Conservation (phyloP, 2,797 vertebrate species). For the Orientallactaga sibirica region DNA sequence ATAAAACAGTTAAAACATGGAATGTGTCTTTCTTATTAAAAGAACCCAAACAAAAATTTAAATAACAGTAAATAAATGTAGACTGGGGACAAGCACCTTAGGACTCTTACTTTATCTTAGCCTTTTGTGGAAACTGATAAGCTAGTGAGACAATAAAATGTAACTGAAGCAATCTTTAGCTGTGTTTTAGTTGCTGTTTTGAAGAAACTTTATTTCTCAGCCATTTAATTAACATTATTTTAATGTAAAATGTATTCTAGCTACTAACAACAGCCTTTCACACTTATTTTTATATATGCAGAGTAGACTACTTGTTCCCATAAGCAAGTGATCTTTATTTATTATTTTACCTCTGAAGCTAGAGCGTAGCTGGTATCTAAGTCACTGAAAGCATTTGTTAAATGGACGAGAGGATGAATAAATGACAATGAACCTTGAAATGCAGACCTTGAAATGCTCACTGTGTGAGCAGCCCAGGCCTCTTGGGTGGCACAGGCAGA, state of each 20-base stretch:
- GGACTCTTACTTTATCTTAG: constrained; percentile 18
- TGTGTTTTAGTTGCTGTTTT: background rate
- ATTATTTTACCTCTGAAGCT: constrained; percentile 35
- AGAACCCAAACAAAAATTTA: background rate
- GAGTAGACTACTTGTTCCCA: background rate
- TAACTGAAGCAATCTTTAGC: constrained; percentile 37
- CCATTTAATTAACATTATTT: constrained; percentile 44
- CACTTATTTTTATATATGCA: constrained; percentile 24
- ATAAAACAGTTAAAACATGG: too few species aligned
- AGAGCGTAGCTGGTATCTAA: background rate
- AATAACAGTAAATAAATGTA: background rate
- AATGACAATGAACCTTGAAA: constrained; percentile 18
- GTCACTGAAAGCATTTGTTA: background rate
- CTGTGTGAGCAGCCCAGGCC: background rate
- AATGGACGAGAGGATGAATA: constrained; percentile 36
- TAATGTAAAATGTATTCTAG: constrained; percentile 8
- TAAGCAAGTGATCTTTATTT: background rate
- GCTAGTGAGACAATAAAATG: background rate
- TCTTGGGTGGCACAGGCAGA: background rate
- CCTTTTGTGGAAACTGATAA: constrained; percentile 23
- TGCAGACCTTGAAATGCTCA: background rate
- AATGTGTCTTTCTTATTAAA: too few species aligned
- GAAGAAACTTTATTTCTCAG: constrained; percentile 8
- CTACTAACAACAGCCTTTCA: constrained; percentile 49
- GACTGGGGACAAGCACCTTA: background rate